Base-by-base conservation (phyloP, 2,888 invertebrate species). In the Venusia cambrica region DNA sequence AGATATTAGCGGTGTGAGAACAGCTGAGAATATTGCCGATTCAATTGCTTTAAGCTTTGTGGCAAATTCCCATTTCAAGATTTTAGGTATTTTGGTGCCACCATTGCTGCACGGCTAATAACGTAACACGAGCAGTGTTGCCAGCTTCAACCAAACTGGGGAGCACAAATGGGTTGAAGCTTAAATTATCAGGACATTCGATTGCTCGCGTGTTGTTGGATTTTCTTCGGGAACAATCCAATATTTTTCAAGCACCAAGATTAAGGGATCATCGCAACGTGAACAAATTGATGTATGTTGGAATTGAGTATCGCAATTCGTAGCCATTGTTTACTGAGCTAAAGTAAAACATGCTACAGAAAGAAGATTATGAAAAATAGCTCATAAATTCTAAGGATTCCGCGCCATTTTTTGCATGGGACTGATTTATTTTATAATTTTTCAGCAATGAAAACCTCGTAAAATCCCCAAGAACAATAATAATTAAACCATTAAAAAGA, bases 141-240 rank as follows among this genome's bases (percentile, higher is more conserved):
- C 13, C 26, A 18, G 3, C 18, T 1, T 5, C 13, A 19, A 1
- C 8, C 9, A 19, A 7, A n/a, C 13, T 12, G 24, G 14, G 13
- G 20, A 36, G 24, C 29, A 35, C 24, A 30, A 29, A 29, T 35
- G 22, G 32, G 16, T 12, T 36, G 15, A 18, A 36, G 24, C 36
- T 35, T 29, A 35, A 29, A 35, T 35, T 35, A 35, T 34, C 27
- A 21, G 12, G 27, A 34, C 35, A 29, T 18, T 30, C 36, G 24
- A 30, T 36, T 30, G 35, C 11, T 9, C 15, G 18, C 20, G 26
- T 5, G 8, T 31, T 14, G 13, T 7, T 12, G 32, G 27, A 28
- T 38, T 35, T 35, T 18, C 15, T 33, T 36, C 19, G 18, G n/a
- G n/a, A 38, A 27, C 30, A 17, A 37, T 14, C 32, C 32, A 24